A percentile compares a stretch with the other conserved stretches of the same genome.
These are phyloP conservation scores for Gallinago nigripennis DNA, from an alignment of 2,797 vertebrate genomes.

Conservation along the genomic window DNA sequence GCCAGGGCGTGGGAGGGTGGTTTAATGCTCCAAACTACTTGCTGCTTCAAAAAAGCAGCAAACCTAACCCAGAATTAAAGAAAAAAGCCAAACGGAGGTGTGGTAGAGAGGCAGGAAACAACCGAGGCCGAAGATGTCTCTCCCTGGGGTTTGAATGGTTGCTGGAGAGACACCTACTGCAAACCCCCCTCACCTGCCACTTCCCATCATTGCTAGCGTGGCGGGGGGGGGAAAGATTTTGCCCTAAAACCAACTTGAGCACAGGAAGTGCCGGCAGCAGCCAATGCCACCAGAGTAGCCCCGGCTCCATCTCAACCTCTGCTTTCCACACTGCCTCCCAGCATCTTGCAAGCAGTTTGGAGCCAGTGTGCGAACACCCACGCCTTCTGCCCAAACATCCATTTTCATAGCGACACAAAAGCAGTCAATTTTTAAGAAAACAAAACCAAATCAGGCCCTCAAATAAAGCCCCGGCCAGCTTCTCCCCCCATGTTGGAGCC, in stretches of 20 bases:
- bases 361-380: neutral
- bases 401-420: neutral
- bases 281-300: rapidly evolving
- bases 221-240: neutral
- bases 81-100: neutral
- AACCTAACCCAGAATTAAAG: neutral
- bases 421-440: neutral
- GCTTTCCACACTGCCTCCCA: neutral
- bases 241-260: neutral
- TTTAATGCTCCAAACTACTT: neutral
- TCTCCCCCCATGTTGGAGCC: neutral
- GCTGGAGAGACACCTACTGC: neutral
- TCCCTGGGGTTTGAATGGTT: neutral
- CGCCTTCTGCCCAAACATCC: neutral
- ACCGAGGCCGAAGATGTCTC: neutral
- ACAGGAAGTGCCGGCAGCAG: neutral
- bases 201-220: neutral
- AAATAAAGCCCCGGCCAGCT: neutral
- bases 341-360: neutral
- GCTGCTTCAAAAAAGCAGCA: neutral
- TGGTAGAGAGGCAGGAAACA: neutral
- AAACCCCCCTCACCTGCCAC: neutral
- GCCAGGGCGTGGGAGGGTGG: rapidly evolving
- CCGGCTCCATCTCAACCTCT: neutral
- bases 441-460: neutral